These are phyloP conservation scores for Mirounga angustirostris DNA, from an alignment of 2,113 vertebrate species.

Conservation along the genomic window DNA sequence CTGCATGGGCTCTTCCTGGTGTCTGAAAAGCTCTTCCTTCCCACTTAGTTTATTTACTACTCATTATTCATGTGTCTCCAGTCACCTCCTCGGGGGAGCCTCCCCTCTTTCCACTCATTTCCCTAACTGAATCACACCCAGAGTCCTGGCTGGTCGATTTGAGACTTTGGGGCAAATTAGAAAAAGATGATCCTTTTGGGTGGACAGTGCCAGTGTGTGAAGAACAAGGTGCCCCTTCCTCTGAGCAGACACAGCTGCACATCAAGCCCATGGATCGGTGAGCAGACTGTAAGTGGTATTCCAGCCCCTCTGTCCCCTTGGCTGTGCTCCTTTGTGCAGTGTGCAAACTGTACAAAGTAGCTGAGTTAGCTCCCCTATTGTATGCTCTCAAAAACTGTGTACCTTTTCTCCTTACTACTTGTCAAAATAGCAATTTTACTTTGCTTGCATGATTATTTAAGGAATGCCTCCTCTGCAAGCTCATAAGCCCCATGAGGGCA, in stretches of 20 bases:
- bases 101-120: background rate
- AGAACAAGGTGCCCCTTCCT: background rate
- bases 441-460: constrained; percentile 32
- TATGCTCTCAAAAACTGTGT: background rate
- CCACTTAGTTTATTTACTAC: background rate
- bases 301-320: background rate
- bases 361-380: background rate
- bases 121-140: background rate
- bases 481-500: background rate
- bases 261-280: background rate
- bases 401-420: background rate
- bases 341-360: background rate
- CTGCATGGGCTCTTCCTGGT: background rate
- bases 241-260: background rate
- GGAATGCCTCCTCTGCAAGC: background rate
- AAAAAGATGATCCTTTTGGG: background rate
- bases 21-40: background rate
- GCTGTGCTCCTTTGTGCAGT: background rate
- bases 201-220: background rate
- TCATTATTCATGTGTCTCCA: background rate
- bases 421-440: background rate
- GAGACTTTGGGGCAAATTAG: background rate
- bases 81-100: background rate
- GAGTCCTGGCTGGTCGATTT: background rate
- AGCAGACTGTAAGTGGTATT: background rate